These are phyloP conservation scores for Lordiphosa mommai DNA, from an alignment of 1,140 invertebrate genomes.

Conservation along the genomic window DNA sequence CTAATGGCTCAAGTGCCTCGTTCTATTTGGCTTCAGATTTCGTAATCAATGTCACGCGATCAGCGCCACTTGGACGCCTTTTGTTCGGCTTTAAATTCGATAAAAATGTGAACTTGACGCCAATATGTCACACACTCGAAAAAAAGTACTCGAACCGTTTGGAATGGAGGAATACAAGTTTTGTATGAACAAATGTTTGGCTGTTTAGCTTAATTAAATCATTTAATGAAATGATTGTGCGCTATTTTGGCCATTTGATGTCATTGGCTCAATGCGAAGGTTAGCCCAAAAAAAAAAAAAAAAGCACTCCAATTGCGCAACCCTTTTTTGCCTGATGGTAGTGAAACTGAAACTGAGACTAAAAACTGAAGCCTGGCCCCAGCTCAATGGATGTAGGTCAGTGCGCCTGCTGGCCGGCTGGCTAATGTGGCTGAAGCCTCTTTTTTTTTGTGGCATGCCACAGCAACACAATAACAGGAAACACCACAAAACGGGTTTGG, in stretches of 20 bases:
- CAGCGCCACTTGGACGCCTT: conserved; percentile 55
- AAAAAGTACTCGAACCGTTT: conserved; percentile 58
- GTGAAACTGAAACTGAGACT: conserved; percentile 20
- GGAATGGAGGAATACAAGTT: conserved; percentile 18
- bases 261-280: conserved; percentile 75
- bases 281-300: conserved; percentile 23
- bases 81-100: conserved; percentile 38
- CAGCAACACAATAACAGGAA: conserved; percentile 39
- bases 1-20: conserved; percentile 56
- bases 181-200: conserved; percentile 31
- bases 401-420: conserved; percentile 11
- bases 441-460: conserved; percentile 58
- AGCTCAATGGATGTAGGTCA: conserved; percentile 52
- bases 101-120: conserved; percentile 67
- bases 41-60: conserved; percentile 58
- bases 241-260: conserved; percentile 62
- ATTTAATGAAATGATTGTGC: conserved; percentile 77
- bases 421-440: conserved; percentile 34
- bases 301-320: conserved; percentile 27
- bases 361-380: conserved; percentile 14
- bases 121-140: conserved; percentile 76
- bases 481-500: conserved; percentile 46
- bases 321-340: neutral
- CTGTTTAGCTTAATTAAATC: conserved; percentile 78
- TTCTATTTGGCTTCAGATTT: conserved; percentile 35